These are phyloP conservation scores for Salarias fasciatus DNA, from an alignment of 2,797 vertebrate genomes.

Conservation along the genomic window DNA sequence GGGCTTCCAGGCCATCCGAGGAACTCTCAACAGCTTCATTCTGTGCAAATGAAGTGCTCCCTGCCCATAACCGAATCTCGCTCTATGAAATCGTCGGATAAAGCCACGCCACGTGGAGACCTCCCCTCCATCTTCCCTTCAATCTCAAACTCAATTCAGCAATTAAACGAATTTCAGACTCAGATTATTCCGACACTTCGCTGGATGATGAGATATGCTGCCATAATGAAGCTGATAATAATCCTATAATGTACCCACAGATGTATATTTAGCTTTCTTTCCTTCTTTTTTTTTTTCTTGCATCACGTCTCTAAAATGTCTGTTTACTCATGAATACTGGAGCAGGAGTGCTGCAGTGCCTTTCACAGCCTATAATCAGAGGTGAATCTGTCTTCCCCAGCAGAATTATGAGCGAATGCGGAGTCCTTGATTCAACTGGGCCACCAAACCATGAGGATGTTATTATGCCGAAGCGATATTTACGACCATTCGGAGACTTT, in stretches of 20 bases:
- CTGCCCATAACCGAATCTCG: conserved; percentile 67
- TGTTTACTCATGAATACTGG: conserved; percentile 52
- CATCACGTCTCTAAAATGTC: conserved; percentile 22
- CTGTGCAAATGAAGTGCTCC: conserved; percentile 68
- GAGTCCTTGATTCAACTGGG: conserved; percentile 35
- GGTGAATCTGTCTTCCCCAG: conserved; percentile 34
- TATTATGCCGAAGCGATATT: conserved; percentile 51
- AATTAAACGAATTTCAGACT: conserved; percentile 62
- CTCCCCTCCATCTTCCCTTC: conserved; percentile 37
- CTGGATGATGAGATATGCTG: no score
- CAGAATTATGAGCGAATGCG: conserved; percentile 27
- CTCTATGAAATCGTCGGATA: conserved; percentile 54
- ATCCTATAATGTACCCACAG: no score
- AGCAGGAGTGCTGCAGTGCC: conserved; percentile 13
- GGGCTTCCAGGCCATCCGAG: conserved; percentile 67
- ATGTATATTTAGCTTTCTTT: no score
- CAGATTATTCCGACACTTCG: conserved; percentile 19
- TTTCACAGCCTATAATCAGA: conserved; percentile 52
- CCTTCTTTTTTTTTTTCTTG: no score
- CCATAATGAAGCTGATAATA: no score
- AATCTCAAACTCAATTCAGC: conserved; percentile 50
- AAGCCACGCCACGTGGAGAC: conserved; percentile 29
- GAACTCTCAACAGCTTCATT: conserved; percentile 64
- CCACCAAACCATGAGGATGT: conserved; percentile 2
- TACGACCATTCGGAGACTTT: conserved; percentile 36